Conservation (phyloP, 2,888 invertebrate species). For the Hyalella azteca region DNA sequence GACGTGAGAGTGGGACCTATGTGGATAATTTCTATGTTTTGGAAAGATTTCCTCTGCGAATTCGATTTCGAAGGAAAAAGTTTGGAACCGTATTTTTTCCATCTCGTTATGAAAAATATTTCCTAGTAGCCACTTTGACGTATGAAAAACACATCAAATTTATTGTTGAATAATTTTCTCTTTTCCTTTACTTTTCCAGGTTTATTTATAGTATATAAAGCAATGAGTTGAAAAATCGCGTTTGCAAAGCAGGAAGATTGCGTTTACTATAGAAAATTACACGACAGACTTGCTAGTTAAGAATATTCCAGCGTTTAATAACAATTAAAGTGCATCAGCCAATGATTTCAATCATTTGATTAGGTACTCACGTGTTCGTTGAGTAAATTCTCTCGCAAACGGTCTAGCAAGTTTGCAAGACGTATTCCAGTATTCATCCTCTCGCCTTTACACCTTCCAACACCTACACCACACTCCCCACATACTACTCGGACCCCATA, state of each 20-base stretch:
- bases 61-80: background rate
- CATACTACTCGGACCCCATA: slow-evolving; percentile 17
- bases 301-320: background rate
- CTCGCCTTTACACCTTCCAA: slow-evolving; percentile 30
- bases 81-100: background rate
- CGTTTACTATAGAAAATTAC: background rate
- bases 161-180: background rate
- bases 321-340: background rate
- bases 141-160: background rate
- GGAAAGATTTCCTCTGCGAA: background rate
- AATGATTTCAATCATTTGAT: background rate
- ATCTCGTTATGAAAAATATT: background rate
- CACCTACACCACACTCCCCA: slow-evolving; percentile 31
- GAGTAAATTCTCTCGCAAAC: background rate
- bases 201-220: slow-evolving; percentile 23
- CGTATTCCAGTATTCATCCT: slow-evolving; percentile 26
- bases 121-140: background rate
- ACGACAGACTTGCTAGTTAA: background rate
- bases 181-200: slow-evolving; percentile 2
- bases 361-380: background rate
- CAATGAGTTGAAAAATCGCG: background rate
- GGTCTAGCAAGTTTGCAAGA: background rate
- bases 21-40: background rate
- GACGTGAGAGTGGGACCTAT: background rate
- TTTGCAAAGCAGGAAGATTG: background rate